phyloP scores from a whole-genome alignment of 1,140 invertebrate genomes.

The Bombus superbus region DNA sequence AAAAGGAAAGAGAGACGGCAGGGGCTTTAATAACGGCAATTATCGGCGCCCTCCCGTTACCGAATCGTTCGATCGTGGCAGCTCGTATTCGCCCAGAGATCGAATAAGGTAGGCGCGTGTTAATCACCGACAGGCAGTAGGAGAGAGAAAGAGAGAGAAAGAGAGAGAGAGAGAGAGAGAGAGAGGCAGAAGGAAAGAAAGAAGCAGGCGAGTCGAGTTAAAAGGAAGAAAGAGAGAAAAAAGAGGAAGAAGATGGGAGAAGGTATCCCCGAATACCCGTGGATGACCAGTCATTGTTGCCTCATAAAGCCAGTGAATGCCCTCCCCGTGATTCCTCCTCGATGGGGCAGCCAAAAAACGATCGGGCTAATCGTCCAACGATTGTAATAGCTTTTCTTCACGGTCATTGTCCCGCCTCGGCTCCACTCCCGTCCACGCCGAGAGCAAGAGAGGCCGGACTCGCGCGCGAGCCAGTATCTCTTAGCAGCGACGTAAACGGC shows the following conservation, averaged over 20 bases:
- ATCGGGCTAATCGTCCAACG: conserved; percentile 75
- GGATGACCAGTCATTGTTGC: conserved; percentile 74
- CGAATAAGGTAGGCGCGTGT: conserved; percentile 68
- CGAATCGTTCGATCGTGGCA: conserved; percentile 55
- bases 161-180: neutral
- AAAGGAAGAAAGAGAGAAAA: neutral
- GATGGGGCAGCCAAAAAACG: conserved; percentile 64
- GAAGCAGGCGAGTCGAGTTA: no score
- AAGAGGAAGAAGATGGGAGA: neutral
- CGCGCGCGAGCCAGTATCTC: neutral
- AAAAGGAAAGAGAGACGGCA: neutral
- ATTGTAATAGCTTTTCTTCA: conserved; percentile 74
- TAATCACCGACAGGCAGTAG: conserved; percentile 57
- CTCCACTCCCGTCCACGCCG: neutral
- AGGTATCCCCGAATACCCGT: conserved; percentile 53
- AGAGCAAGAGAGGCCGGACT: neutral
- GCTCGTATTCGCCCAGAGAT: conserved; percentile 49
- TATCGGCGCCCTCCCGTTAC: conserved; percentile 64
- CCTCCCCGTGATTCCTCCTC: conserved; percentile 62
- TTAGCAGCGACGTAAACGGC: neutral
- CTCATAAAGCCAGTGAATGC: conserved; percentile 72
- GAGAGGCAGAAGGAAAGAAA: neutral
- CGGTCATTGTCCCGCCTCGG: conserved; percentile 67
- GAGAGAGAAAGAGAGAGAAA: neutral
- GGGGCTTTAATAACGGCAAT: conserved; percentile 55